Evolutionary conservation across 1,140 invertebrate species (phyloP).

Genomic region (Cotesia vestalis): DNA sequence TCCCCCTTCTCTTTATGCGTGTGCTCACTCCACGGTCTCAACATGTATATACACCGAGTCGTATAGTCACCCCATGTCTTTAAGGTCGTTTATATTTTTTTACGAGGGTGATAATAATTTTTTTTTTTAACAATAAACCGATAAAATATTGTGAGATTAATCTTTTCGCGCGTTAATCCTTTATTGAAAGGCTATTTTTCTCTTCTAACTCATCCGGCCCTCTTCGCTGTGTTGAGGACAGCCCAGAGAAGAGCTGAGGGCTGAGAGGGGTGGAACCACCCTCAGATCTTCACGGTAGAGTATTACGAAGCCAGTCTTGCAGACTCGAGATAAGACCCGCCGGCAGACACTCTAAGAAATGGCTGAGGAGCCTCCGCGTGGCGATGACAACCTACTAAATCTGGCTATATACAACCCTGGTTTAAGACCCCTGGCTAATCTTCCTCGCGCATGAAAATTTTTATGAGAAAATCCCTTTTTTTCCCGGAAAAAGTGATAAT

Average conservation of each 20-base stretch:
- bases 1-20: constrained; percentile 2
- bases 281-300: constrained; percentile 45
- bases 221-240: not conserved
- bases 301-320: constrained; percentile 66
- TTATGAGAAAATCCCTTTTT: not conserved
- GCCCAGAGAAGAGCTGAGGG: too few relatives aligned
- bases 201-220: not conserved
- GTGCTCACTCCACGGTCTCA: too few relatives aligned
- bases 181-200: not conserved
- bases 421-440: not conserved
- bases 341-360: constrained; percentile 52
- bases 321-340: constrained; percentile 62
- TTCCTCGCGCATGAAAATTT: constrained; percentile 28
- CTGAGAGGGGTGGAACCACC: too few relatives aligned
- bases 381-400: not conserved
- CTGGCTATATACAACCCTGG: not conserved
- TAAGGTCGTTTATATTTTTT: constrained; percentile 1
- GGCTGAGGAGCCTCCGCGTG: constrained; percentile 11
- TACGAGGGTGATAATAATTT: constrained; percentile 3
- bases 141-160: too few relatives aligned
- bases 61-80: constrained; percentile 4
- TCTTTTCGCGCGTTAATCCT: too few relatives aligned
- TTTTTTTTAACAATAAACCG: not conserved
- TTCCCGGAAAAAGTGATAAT: too few relatives aligned
- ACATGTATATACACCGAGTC: not conserved